A percentile compares a stretch with the other conserved stretches of the same genome.
phyloP scores from a whole-genome alignment of 2,888 invertebrate genomes.

The Coenonympha arcania region DNA sequence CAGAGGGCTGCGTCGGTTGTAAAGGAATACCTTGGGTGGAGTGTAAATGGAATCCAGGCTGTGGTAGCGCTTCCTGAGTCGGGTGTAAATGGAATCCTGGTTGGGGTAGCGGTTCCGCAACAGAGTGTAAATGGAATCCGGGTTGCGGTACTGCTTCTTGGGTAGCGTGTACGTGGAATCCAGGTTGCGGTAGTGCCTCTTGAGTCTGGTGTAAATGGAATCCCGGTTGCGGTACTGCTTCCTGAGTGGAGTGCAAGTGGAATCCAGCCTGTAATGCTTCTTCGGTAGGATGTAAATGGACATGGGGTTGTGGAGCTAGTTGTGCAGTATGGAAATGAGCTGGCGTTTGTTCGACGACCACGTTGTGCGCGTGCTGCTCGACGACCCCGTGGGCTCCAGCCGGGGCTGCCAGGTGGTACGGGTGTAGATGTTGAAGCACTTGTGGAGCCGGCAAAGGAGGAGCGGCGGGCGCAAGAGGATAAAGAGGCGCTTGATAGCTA shows the following conservation, averaged over 20 bases:
- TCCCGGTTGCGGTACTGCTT: too few species aligned
- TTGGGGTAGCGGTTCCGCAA: slow-evolving; percentile 13
- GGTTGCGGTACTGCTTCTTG: too few species aligned
- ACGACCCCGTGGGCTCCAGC: too few species aligned
- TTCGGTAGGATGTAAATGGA: slow-evolving; percentile 15
- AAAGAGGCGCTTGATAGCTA: slow-evolving; percentile 42
- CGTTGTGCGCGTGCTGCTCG: too few species aligned
- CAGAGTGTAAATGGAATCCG: slow-evolving; percentile 20
- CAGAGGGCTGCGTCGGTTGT: slow-evolving; percentile 33
- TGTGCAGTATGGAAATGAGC: slow-evolving; percentile 19
- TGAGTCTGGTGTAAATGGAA: too few species aligned
- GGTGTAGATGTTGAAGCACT: slow-evolving; percentile 47
- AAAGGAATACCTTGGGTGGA: slow-evolving; percentile 29
- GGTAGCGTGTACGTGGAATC: too few species aligned
- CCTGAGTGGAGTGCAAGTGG: slow-evolving; percentile 26
- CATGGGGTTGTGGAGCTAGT: slow-evolving; percentile 14
- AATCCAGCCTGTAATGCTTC: slow-evolving; percentile 16
- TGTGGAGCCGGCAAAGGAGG: slow-evolving; percentile 30
- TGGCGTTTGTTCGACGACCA: slow-evolving; percentile 35
- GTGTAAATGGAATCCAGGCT: slow-evolving; percentile 20
- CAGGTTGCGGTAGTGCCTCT: too few species aligned
- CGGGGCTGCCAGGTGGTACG: slow-evolving; percentile 41
- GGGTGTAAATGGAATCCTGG: slow-evolving; percentile 17
- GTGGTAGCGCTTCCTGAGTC: slow-evolving; percentile 13
- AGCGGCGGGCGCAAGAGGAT: slow-evolving; percentile 33